A percentile compares a stretch with the other conserved stretches of the same genome.
phyloP scores from a whole-genome alignment of 2,888 invertebrate species.

The Dynastes tityus region DNA sequence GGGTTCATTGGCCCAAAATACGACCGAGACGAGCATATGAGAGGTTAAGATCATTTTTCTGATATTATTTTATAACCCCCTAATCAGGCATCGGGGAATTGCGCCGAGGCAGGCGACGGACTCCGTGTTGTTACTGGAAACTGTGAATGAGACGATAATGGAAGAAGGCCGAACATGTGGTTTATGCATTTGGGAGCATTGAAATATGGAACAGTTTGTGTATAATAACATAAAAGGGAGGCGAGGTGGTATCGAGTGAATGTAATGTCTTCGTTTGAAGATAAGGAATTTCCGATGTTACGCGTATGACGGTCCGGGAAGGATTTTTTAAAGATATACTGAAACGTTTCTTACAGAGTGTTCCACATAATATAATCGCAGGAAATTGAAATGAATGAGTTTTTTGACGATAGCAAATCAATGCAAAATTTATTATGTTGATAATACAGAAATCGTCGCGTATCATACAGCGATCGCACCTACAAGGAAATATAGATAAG shows the following conservation, averaged over 20 bases:
- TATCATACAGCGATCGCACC: no score
- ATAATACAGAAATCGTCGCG: no score
- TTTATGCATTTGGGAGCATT: constrained; percentile 17
- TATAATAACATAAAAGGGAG: neutral
- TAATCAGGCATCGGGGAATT: constrained; percentile 28
- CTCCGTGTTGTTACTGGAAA: neutral
- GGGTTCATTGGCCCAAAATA: constrained; percentile 40
- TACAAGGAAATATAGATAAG: no score
- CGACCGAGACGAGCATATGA: constrained; percentile 24
- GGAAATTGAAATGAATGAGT: no score
- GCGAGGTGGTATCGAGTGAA: neutral
- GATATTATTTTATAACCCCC: constrained; percentile 43
- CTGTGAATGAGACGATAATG: constrained; percentile 9
- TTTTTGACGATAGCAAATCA: no score
- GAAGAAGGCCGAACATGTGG: constrained; percentile 25
- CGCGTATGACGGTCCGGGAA: no score
- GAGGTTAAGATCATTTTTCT: constrained; percentile 40
- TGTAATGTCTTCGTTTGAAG: neutral
- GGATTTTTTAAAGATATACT: no score
- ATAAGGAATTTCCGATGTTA: no score
- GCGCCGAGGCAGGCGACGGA: constrained; percentile 1
- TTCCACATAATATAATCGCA: no score
- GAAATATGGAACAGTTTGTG: constrained; percentile 3
- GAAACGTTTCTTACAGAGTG: no score
- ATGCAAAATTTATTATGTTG: no score